A percentile compares a stretch with the other conserved stretches of the same genome.
Evolutionary conservation across 1,140 invertebrate genomes (phyloP).

Genomic region (roundworm (Caenorhabditis elegans)): DNA sequence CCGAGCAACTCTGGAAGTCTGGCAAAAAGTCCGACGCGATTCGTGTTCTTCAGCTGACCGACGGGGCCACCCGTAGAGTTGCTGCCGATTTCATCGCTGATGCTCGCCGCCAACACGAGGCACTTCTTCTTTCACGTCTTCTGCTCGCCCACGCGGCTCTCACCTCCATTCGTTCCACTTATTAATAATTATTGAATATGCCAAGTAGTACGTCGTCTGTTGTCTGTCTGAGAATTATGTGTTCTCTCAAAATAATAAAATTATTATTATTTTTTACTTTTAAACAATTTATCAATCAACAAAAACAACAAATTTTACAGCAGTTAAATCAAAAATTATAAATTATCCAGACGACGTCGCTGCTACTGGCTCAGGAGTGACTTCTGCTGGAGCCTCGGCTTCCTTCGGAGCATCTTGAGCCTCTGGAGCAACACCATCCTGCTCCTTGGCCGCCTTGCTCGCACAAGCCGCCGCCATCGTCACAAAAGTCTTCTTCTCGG

Average conservation of each 20-base stretch:
- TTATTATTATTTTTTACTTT: too few species aligned
- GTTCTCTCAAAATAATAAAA: too few species aligned
- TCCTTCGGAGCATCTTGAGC: neutral
- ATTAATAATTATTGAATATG: conserved; percentile 27
- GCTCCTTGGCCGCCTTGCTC: neutral
- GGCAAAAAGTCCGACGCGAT: conserved; percentile 5
- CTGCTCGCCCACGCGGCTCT: conserved; percentile 78
- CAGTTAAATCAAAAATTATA: too few species aligned
- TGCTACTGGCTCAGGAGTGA: neutral
- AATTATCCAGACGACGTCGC: too few species aligned
- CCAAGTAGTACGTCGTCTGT: neutral
- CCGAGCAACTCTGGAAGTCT: neutral
- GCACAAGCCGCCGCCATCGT: conserved; percentile 24
- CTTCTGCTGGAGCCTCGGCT: neutral
- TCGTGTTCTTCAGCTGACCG: conserved; percentile 8
- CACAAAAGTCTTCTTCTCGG: conserved; percentile 20
- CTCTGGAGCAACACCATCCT: neutral
- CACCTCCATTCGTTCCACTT: conserved; percentile 63
- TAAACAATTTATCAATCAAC: too few species aligned
- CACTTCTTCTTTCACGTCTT: conserved; percentile 82
- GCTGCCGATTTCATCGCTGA: conserved; percentile 37
- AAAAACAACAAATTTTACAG: too few species aligned
- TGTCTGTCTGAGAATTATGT: neutral
- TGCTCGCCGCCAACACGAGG: conserved; percentile 59
- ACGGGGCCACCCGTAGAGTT: conserved; percentile 20